Evolutionary conservation across 53 echinoderm and acorn worm genomes (phyloP).

Genomic region (Paracentrotus lividus): DNA sequence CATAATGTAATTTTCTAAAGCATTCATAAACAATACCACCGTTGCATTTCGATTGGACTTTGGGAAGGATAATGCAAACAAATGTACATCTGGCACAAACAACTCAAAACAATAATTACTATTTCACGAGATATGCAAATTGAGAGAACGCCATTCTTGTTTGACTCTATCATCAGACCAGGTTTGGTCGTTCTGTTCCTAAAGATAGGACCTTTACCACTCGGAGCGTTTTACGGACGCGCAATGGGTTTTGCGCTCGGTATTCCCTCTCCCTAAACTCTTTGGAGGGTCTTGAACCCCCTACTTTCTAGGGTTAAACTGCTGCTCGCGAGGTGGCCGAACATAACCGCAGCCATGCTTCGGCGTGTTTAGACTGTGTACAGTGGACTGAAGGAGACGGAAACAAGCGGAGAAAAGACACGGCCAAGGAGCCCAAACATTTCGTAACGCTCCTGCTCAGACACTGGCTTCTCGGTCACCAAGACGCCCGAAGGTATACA

Average conservation of each 20-base stretch:
- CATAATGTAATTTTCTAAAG: no score
- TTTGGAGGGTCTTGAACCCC: constrained; percentile 20
- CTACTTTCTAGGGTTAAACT: constrained; percentile 37
- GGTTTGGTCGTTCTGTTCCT: no score
- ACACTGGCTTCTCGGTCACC: background rate
- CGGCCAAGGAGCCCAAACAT: constrained; percentile 14
- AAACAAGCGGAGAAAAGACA: constrained; percentile 4
- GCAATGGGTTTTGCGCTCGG: background rate
- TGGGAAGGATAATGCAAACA: no score
- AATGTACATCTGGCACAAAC: no score
- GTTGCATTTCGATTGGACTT: no score
- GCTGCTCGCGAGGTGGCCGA: constrained; percentile 43
- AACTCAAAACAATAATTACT: no score
- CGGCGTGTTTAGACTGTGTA: constrained; percentile 51
- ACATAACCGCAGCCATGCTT: constrained; percentile 19
- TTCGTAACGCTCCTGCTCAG: background rate
- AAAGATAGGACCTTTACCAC: no score
- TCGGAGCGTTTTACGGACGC: no score
- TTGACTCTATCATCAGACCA: no score
- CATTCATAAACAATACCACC: no score
- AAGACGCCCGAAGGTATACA: constrained; percentile 31
- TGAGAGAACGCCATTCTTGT: no score
- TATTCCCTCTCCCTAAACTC: constrained; percentile 2
- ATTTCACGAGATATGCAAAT: no score
- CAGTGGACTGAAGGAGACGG: constrained; percentile 17